phyloP scores from a whole-genome alignment of 2,888 invertebrate genomes.

The Plutella xylostella region DNA sequence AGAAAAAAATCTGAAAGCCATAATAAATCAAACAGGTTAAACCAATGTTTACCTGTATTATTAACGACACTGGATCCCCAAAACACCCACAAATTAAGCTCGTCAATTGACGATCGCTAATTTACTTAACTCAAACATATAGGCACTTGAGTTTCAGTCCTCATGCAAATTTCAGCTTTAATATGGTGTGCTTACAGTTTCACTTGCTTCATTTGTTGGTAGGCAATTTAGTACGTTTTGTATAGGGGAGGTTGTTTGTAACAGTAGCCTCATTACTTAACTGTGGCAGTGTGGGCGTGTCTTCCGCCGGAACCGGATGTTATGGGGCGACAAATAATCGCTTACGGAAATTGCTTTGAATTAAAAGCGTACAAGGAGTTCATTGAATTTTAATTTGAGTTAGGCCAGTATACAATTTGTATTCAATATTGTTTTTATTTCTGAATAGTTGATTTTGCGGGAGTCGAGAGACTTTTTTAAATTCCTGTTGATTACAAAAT shows the following conservation, averaged over 20 bases:
- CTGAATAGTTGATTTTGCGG: no score
- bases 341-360: slow-evolving; percentile 8
- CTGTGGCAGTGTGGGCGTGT: slow-evolving; percentile 47
- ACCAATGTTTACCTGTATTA: slow-evolving; percentile 2
- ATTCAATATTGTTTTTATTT: no score
- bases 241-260: slow-evolving; percentile 25
- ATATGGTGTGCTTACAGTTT: no score
- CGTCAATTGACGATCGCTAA: slow-evolving; percentile 10
- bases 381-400: no score
- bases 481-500: no score
- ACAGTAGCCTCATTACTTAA: slow-evolving; percentile 64
- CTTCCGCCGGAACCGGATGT: slow-evolving; percentile 61
- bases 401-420: no score
- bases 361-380: slow-evolving; percentile 6
- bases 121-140: slow-evolving; percentile 3
- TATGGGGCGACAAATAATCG: slow-evolving; percentile 48
- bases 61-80: slow-evolving; percentile 3
- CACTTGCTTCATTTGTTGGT: no score
- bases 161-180: no score
- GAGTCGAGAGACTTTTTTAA: no score
- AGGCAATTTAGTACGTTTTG: neutral
- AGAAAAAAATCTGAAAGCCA: neutral
- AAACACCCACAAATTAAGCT: slow-evolving; percentile 11
- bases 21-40: slow-evolving; percentile 1
- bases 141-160: neutral